Evolutionary conservation across 2,888 invertebrate species (phyloP), one percentile per base, ranked within the genome.

Genomic region (Anoncus sp.): DNA sequence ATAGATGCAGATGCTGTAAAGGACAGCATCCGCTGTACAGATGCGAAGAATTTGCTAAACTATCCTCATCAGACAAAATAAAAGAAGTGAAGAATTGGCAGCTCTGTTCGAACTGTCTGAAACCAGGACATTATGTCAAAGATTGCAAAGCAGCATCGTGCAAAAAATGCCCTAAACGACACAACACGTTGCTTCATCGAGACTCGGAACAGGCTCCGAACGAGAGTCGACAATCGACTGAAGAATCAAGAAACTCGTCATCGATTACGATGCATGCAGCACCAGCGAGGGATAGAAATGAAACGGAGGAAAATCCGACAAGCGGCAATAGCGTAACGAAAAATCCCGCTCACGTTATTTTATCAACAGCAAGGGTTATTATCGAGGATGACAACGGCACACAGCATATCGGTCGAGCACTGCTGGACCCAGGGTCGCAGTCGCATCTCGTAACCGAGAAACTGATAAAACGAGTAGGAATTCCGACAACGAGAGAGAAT

Each of bases 361-460:
- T 53, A 43, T 65, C 73, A 40, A 65, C 45, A 45, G 80, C 80
- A 18, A 53, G 72, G 31, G 31, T 31, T 7, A 31, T 31, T 31
- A 62, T 82, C 57, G n/a, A 63, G 22, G 80, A 79, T 69, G 31
- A 47, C 22, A 55, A 62, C 38, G 79, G 73, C 10, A 43, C 38
- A 20, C 60, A 45, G n/a, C 66, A 79, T 18, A 5, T 31, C 43
- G 69, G 74, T 22, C 31, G 79, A 27, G 77, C 62, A 27, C 73
- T 81, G 10, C 16, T 80, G 7, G 76, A 82, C 51, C 67, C 75
- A 16, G 77, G 79, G 22, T 77, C 79, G 24, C 81, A 81, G 55
- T 59, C 73, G 49, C 74, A 81, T 47, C 63, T 77, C n/a, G 70
- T 75, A 22, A 81, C 74, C 2, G 66, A 60, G 57, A 65, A 22